Base-by-base conservation (phyloP, 2,888 invertebrate species). In the Trichopria drosophilae region DNA sequence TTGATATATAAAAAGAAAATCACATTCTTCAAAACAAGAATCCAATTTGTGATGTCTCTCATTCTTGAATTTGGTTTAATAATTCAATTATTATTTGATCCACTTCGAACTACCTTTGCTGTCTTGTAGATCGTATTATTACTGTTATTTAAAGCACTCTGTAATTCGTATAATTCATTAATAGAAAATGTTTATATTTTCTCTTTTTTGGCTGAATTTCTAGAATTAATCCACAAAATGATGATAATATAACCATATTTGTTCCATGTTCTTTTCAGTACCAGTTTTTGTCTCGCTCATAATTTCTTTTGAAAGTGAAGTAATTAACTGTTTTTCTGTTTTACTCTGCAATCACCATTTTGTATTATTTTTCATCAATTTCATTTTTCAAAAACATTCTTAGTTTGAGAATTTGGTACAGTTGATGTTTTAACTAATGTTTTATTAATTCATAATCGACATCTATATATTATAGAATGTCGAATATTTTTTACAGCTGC, bases 51-150 rank as follows among this genome's bases (percentile, higher is more conserved):
- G 32, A 32, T 32, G 15, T 13, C 6, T 32, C 10, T 32, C 32
- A 18, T 29, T 29, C 29, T 29, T 7, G 15, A 29, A 29, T 29
- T 6, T 29, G 29, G 29, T 29, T 29, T 15, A 29, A 29, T 29
- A 29, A 29, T 29, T 29, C 29, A 15, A 29, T 29, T 29, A 29
- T 7, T 29, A 7, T 4, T 29, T 29, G 9, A 29, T 29, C 29
- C 29, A 6, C 9, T 29, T 13, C 29, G 29, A 29, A 29, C 29
- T 29, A 15, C 29, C 15, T 29, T 29, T 29, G 29, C 29, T 29
- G 15, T 29, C 29, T 29, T 29, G 29, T 29, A 29, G 29, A 29
- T 29, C 29, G 29, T 29, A 29, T 29, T 29, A 29, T 29, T 29
- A 7, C 29, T 29, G 29, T 15, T 13, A 29, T 29, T 29, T 29